Evolutionary conservation across 2,797 vertebrate species (phyloP), one percentile per base, ranked within the genome.

Genomic region (Enteromius fasciolatus): DNA sequence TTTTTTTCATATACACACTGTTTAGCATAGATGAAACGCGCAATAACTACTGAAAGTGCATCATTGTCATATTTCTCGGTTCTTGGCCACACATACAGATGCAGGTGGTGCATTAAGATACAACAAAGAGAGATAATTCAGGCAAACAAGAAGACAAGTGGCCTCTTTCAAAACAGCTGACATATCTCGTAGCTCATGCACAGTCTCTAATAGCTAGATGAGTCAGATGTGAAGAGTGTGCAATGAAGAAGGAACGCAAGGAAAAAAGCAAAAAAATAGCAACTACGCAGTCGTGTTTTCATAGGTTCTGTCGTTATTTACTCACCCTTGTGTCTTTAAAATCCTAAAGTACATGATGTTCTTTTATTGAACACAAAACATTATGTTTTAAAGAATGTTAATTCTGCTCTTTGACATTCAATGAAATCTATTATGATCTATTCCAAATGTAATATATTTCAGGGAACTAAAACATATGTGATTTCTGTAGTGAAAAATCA

Each of bases 101-200:
- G 54, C 80, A 77, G 75, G 61, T 76, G 76, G 67, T 72, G 23
- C 46, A 83, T 83, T 61, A 46, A 67, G 31, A 70, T 36, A 50
- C 41, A 74, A 72, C 61, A 64, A 83, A 83, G 73, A 78, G 63
- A 70, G 31, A 48, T 81, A 54, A 84, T 84, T 86, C 81, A 69
- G 67, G 25, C 28, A 41, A 84, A 64, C 48, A 69, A 64, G 76
- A 86, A 84, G 59, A 82, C 48, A 83, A 66, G 80, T 87, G 72
- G 82, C 39, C 57, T 80, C 76, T 80, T 76, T 81, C 3, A 80
- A 81, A 67, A 46, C 28, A 72, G 11, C 23, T 83, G 74, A 83
- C 77, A 61, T 70, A 75, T 54, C 18, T 70, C 39, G 14, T 68
- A 57, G 52, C 74, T 75, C 80, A 69, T 31, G 31, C 66, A 7